A percentile compares a stretch with the other conserved stretches of the same genome.
These are phyloP conservation scores for Pongo pygmaeus DNA, from an alignment of 2,113 vertebrate species.

Conservation along the genomic window DNA sequence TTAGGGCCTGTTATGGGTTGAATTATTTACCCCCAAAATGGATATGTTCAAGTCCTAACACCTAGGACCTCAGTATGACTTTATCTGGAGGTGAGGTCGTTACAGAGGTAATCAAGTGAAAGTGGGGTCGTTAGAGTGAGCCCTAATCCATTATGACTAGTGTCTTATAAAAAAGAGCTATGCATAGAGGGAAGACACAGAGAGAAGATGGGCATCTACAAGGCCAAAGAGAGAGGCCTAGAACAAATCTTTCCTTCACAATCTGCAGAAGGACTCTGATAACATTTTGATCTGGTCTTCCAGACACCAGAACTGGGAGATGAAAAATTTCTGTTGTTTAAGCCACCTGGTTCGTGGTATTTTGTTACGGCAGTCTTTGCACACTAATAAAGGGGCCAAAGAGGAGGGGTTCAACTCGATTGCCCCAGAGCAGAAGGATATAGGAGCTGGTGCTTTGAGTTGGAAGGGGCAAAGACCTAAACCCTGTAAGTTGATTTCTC, in stretches of 20 bases:
- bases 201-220: not conserved
- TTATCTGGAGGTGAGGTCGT: not conserved
- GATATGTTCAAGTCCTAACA: not conserved
- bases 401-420: not conserved
- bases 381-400: not conserved
- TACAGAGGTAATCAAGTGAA: not conserved
- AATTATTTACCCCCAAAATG: not conserved
- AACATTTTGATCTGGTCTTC: not conserved
- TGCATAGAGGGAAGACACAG: not conserved
- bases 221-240: not conserved
- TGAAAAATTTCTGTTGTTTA: not conserved
- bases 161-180: not conserved
- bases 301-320: not conserved
- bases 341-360: not conserved
- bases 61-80: not conserved
- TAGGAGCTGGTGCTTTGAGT: not conserved
- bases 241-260: not conserved
- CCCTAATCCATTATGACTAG: not conserved
- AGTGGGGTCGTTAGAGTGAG: not conserved
- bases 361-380: not conserved
- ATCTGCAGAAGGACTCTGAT: not conserved
- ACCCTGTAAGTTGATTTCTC: not conserved
- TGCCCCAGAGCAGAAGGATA: not conserved
- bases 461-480: not conserved
- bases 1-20: not conserved